Base-by-base conservation (phyloP, 2,113 vertebrate genomes). In the Gopherus flavomarginatus region DNA sequence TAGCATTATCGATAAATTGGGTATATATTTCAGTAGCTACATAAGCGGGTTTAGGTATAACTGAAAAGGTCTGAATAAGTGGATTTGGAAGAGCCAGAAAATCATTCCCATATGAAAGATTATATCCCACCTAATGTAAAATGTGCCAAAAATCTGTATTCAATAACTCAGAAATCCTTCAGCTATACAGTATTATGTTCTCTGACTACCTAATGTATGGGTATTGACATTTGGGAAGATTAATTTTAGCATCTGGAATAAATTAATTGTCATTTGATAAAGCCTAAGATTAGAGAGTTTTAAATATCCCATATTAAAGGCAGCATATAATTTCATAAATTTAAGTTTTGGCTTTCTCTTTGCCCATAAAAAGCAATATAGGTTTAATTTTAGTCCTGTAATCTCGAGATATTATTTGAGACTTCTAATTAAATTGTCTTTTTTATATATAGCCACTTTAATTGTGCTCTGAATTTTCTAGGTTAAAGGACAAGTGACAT, bases 201-300 rank as follows among this genome's bases (percentile, higher is more conserved):
- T 83, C 38, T 47, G 81, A 31, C 52, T 42, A 44, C 54, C 29
- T 11, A 47, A 11, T 47, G 26, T 83, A 59, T 83, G 81, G 14
- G 38, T 42, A 83, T 57, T 57, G 22, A 2, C 22, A 11, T 12
- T 87, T 77, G 80, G 2, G 2, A 90, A 92, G 82, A 94, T 80
- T 89, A 92, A 78, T 54, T 93, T 13, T 52, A 86, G 52, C 56
- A 93, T 83, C 87, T 96, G 93, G 62, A 90, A 79, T 38, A 83
- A 26, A 83, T 91, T 86, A 87, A 72, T 86, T 72, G 87, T 27
- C 72, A 89, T 59, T 86, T 78, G 49, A 90, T 35, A 95, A 97
- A 96, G 42, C 47, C 8, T 0, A 0, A 86, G 54, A 83, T 83
- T 26, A 79, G 26, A 13, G 31, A 93, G 57, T 82, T 92, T 52